phyloP scores from a whole-genome alignment of 2,113 vertebrate genomes.

The Benitochromis conjunctus region DNA sequence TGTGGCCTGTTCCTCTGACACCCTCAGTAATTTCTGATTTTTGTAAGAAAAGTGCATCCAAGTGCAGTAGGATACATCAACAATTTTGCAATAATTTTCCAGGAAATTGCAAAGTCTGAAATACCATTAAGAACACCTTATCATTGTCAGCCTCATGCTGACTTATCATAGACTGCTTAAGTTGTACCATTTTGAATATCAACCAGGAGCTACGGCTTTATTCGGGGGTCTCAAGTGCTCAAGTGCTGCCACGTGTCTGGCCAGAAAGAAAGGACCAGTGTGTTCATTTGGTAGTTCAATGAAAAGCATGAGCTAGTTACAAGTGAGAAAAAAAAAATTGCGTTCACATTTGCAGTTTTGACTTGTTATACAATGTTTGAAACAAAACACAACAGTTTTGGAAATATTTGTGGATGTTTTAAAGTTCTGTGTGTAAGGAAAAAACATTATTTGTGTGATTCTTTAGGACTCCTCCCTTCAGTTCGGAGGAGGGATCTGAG shows the following conservation, averaged over 20 bases:
- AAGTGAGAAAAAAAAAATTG: not conserved
- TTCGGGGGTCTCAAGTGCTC: not conserved
- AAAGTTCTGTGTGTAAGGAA: too few species aligned
- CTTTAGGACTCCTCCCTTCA: conserved; percentile 83
- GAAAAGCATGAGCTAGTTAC: not conserved
- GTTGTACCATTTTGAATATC: not conserved
- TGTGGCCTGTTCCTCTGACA: not conserved
- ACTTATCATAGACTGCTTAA: not conserved
- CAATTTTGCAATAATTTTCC: not conserved
- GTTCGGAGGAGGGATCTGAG: conserved; percentile 82
- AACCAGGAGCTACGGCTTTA: not conserved
- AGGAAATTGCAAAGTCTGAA: not conserved
- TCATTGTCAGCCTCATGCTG: not conserved
- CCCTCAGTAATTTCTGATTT: not conserved
- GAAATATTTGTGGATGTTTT: not conserved
- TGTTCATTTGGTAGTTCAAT: not conserved
- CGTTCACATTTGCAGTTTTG: not conserved
- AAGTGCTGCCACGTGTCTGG: not conserved
- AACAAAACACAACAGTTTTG: not conserved
- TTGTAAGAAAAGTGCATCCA: not conserved
- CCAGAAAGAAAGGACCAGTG: not conserved
- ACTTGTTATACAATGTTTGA: not conserved
- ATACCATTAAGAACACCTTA: not conserved
- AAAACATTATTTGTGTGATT: not conserved
- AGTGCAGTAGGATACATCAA: not conserved